Evolutionary conservation across 2,797 vertebrate genomes (phyloP), one percentile per base, ranked within the genome.

Genomic region (Poeciliopsis infans): DNA sequence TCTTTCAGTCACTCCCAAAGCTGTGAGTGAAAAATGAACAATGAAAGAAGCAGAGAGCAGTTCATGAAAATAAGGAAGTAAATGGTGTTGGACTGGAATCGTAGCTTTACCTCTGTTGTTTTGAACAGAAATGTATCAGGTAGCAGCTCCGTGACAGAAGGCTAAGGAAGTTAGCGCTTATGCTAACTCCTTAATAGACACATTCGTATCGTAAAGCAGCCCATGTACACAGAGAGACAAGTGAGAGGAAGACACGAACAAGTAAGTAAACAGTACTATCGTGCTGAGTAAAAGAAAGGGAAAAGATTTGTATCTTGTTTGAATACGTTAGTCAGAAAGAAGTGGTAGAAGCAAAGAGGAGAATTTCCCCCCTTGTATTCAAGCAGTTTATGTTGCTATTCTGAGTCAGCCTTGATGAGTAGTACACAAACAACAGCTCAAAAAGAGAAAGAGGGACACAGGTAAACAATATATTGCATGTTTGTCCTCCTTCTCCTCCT

Each of bases 31-130:
- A 72, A 72, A 88, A 91, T 90, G 94, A 94, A 94, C 90, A 90
- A 76, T 80, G 69, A 61, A 79, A 85, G 68, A 68, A 78, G 20
- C 31, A 66, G 43, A 66, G n/a, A 80, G 81, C 73, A 80, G 83
- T 85, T 43, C 74, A 86, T 76, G 68, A 88, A 88, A 95, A 95
- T 45, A 91, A 88, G 95, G 95, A 96, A 95, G 95, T 94, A 83
- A 92, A 86, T 59, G 73, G 49, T 45, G 77, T 81, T 66, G 78
- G 39, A 10, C 41, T 59, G 33, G 57, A 82, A 59, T 66, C 43
- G 51, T 18, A 84, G 72, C 25, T 45, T 10, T 43, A 59, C 18
- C 69, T 64, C 64, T 79, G 53, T 76, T 79, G 43, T 61, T 57
- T 57, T 23, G 33, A 89, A 89, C 83, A 81, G 74, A 93, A 88